These are phyloP conservation scores for Passerina amoena DNA, from an alignment of 2,113 vertebrate species.

Conservation along the genomic window DNA sequence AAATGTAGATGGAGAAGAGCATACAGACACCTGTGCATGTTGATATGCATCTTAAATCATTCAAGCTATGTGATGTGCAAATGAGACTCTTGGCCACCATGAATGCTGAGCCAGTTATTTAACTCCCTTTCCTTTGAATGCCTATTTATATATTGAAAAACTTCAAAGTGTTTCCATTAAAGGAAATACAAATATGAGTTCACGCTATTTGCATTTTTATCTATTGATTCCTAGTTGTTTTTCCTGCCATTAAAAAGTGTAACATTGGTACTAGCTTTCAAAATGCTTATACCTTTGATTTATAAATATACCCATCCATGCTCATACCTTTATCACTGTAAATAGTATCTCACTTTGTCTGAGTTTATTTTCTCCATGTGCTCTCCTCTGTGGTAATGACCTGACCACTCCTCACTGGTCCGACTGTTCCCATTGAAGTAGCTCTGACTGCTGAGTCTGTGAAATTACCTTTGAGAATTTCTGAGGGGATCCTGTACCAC, in stretches of 20 bases:
- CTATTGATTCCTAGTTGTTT: background rate
- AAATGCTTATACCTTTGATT: background rate
- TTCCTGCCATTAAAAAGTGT: background rate
- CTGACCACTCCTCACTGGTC: background rate
- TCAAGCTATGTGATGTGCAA: background rate
- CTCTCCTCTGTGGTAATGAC: background rate
- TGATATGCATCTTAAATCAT: background rate
- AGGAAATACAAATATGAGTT: background rate
- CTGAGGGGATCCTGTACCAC: background rate
- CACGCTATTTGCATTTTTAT: background rate
- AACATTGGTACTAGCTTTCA: background rate
- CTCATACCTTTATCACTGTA: background rate
- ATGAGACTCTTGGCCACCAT: background rate
- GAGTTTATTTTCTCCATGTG: background rate
- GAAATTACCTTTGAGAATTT: background rate
- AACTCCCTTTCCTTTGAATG: background rate
- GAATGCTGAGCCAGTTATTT: background rate
- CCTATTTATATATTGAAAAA: background rate
- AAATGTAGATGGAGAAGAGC: background rate
- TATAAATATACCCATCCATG: background rate
- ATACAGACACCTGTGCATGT: background rate
- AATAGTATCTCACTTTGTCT: background rate
- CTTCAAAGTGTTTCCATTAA: conserved; percentile 2
- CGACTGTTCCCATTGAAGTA: background rate
- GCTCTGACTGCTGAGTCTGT: background rate